Evolutionary conservation across 2,888 invertebrate genomes (phyloP).

Genomic region (Tanypteryx hageni): DNA sequence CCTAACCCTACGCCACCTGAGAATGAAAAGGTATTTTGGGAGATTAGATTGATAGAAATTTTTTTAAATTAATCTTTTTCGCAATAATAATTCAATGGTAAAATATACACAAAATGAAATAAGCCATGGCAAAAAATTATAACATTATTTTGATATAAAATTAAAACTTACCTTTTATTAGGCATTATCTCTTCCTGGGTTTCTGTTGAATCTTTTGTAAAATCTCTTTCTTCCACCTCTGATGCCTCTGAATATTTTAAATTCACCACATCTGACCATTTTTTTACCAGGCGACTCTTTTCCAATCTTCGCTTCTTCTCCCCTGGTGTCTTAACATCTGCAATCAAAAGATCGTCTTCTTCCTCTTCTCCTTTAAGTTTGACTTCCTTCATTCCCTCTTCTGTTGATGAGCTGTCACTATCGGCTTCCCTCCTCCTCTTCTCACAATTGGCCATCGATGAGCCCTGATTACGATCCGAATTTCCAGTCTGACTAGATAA

Average conservation of each 20-base stretch:
- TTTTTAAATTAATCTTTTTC: too few species aligned
- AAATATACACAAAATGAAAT: too few species aligned
- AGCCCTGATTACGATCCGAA: background rate
- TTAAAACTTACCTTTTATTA: constrained; percentile 9
- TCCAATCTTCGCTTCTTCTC: constrained; percentile 23
- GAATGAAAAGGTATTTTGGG: background rate
- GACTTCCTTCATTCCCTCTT: background rate
- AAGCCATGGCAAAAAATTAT: background rate
- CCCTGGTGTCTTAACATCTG: background rate
- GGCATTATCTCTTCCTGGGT: background rate
- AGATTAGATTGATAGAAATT: too few species aligned
- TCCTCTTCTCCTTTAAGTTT: background rate
- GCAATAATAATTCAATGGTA: too few species aligned
- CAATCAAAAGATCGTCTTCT: background rate
- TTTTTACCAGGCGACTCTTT: background rate
- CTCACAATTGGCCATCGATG: background rate
- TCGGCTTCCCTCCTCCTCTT: background rate
- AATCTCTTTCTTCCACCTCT: background rate
- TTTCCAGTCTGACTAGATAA: background rate
- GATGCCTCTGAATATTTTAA: background rate
- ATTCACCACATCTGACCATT: constrained; percentile 32
- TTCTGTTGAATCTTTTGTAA: background rate
- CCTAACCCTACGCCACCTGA: constrained; percentile 39
- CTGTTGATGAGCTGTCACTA: background rate
- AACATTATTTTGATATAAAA: background rate